Percentiles rank a stretch among this genome's conserved stretches.
phyloP scores from a whole-genome alignment of 2,888 invertebrate genomes.

The Cataglyphis livida region DNA sequence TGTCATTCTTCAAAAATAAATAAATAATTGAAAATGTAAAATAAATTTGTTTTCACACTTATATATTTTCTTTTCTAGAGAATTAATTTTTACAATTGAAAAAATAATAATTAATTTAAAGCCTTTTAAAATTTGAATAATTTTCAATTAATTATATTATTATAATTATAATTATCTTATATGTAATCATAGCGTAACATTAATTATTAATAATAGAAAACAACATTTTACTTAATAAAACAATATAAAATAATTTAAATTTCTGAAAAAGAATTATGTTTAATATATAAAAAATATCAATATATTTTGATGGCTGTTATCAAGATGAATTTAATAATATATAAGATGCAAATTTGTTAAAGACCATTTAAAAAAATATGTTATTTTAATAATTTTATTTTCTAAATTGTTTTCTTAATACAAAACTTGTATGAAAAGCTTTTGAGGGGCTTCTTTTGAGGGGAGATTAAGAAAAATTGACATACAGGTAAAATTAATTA shows the following conservation, averaged over 20 bases:
- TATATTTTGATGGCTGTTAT: background rate
- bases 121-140: background rate
- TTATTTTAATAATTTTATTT: too few relatives aligned
- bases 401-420: too few relatives aligned
- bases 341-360: too few relatives aligned
- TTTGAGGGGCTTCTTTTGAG: background rate
- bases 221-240: background rate
- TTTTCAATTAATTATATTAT: background rate
- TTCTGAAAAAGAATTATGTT: background rate
- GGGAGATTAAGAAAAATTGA: background rate
- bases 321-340: background rate
- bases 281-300: constrained; percentile 2
- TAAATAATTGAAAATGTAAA: background rate
- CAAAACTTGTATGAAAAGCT: too few relatives aligned
- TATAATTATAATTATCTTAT: background rate
- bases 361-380: too few relatives aligned
- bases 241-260: background rate
- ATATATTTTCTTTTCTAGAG: background rate
- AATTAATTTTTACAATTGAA: background rate
- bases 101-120: background rate
- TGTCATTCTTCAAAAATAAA: background rate
- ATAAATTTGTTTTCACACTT: background rate
- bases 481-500: constrained; percentile 21
- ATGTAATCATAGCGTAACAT: background rate
- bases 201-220: background rate